Evolutionary conservation across 1,140 invertebrate species (phyloP), one percentile per base, ranked within the genome.

Genomic region (Hydropsyche tenuis): DNA sequence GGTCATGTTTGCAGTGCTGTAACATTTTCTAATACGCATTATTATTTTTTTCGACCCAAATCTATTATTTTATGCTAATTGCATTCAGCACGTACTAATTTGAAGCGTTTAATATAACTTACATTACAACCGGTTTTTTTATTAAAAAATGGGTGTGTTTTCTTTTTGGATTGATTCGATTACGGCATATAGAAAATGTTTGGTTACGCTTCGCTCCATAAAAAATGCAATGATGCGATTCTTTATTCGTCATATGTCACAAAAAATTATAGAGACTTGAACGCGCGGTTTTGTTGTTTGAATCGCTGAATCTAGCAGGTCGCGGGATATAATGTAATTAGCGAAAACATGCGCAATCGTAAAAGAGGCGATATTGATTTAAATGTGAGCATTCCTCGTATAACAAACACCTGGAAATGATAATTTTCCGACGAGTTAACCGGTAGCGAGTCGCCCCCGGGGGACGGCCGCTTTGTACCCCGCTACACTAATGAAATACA

Each of bases 381-480:
- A 53, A 53, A 53, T 18, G 48, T 16, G 16, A 53, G n/a, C 48
- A 20, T 9, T 1, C 16, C 16, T 18, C 7, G n/a, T 20, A 60
- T 25, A 23, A 60, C 16, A 22, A 69, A 22, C 65, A 70, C 68
- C 68, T 70, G 68, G 68, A 70, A 65, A 65, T 70, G 51, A 25
- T 70, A 56, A 70, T 70, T 70, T 70, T 46, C 65, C 65, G n/a
- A 20, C 65, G 18, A 42, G 65, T 60, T 68, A 68, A 70, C 68
- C 43, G 68, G 68, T 70, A 70, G 68, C 68, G 11, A 48, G 23
- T 70, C 1, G 23, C 46, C 68, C 68, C 51, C 16, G 23, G 68
- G 68, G 25, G 68, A 70, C 68, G 68, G 48, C 48, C 48, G 68
- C 48, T 56, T 56, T 70, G 37, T 56, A 25, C 27, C 48, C 23